These are phyloP conservation scores for Volucella zonaria DNA, from an alignment of 2,888 invertebrate species.

Conservation along the genomic window DNA sequence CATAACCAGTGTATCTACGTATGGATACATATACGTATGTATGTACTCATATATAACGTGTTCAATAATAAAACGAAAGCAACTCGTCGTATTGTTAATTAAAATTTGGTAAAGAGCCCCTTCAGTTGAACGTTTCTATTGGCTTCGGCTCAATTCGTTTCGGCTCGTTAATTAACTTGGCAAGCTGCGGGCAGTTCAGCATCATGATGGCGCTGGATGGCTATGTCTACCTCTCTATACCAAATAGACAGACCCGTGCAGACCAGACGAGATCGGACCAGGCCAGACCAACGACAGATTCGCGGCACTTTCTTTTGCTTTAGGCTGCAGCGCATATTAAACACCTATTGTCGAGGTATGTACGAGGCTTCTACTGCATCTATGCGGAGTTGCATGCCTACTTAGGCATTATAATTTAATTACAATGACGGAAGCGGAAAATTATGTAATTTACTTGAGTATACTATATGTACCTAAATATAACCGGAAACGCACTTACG, in stretches of 20 bases:
- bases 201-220: conserved; percentile 32
- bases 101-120: conserved; percentile 72
- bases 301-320: conserved; percentile 69
- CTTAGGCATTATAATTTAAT: conserved; percentile 68
- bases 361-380: not conserved
- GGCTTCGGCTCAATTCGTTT: conserved; percentile 73
- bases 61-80: conserved; percentile 44
- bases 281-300: conserved; percentile 30
- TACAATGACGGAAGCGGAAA: conserved; percentile 73
- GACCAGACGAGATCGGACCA: conserved; percentile 11
- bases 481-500: conserved; percentile 16
- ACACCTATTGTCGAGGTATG: conserved; percentile 56
- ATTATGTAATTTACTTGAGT: conserved; percentile 69
- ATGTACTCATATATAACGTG: conserved; percentile 5
- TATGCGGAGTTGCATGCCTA: conserved; percentile 27
- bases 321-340: conserved; percentile 61
- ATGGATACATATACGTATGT: not conserved
- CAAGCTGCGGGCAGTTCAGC: conserved; percentile 64
- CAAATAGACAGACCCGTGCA: not conserved
- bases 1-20: conserved; percentile 14
- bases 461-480: conserved; percentile 6
- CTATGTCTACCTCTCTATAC: not conserved
- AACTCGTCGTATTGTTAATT: conserved; percentile 63
- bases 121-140: conserved; percentile 66
- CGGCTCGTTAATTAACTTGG: conserved; percentile 74